Percentiles rank a stretch among this genome's conserved stretches.
Conservation (phyloP, 1,140 invertebrate species). For the Conopomorpha cramerella region DNA sequence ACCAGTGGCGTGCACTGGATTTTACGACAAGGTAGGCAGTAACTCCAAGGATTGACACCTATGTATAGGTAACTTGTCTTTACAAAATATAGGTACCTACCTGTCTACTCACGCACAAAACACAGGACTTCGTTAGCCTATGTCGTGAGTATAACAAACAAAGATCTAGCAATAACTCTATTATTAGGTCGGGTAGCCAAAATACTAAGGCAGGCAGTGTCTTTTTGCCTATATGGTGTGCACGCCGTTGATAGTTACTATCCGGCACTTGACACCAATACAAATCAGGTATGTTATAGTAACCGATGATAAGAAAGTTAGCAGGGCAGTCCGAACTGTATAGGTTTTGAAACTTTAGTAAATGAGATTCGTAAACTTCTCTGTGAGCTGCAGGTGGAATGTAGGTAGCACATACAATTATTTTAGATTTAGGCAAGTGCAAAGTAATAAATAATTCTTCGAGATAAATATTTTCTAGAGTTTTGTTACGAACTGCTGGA, state of each 20-base stretch:
- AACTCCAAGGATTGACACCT: no score
- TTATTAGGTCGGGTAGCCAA: no score
- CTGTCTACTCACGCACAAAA: no score
- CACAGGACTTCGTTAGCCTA: no score
- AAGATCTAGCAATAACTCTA: no score
- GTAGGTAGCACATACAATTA: neutral
- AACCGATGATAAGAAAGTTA: neutral
- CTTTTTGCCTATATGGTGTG: no score
- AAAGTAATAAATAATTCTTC: neutral
- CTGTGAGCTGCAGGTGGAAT: neutral
- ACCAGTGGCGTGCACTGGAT: neutral
- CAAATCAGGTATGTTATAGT: constrained; percentile 1
- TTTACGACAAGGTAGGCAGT: no score
- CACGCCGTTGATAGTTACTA: no score
- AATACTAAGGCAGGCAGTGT: no score
- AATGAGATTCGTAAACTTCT: neutral
- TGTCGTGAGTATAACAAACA: no score
- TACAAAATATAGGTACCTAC: no score
- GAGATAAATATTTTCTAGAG: neutral
- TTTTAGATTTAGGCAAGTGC: neutral
- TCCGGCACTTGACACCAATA: neutral
- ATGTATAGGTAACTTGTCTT: no score
- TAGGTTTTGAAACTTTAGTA: neutral
- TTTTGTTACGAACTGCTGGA: neutral
- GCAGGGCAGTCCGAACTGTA: neutral